phyloP scores from a whole-genome alignment of 2,888 invertebrate species.

The Lagria hirta region DNA sequence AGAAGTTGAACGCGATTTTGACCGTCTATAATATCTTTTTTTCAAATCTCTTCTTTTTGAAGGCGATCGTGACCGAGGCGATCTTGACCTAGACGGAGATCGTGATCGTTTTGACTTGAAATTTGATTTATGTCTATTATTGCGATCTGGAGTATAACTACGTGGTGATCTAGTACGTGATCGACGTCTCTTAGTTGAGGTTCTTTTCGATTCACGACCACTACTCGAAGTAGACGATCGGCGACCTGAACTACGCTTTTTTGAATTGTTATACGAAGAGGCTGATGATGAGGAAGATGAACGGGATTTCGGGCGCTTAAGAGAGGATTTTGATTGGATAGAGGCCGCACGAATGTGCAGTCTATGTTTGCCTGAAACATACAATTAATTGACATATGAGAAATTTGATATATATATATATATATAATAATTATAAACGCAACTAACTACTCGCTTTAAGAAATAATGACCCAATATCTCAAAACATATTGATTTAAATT shows the following conservation, averaged over 20 bases:
- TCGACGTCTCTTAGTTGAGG: slow-evolving; percentile 26
- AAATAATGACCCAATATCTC: too few relatives aligned
- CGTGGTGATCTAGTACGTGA: slow-evolving; percentile 22
- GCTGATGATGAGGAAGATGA: slow-evolving; percentile 33
- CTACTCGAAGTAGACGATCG: slow-evolving; percentile 33
- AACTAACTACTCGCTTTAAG: too few relatives aligned
- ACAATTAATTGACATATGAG: too few relatives aligned
- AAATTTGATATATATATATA: too few relatives aligned
- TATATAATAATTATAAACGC: too few relatives aligned
- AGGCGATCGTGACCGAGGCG: slow-evolving; percentile 17
- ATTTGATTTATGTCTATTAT: slow-evolving; percentile 3
- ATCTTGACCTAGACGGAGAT: slow-evolving; percentile 22
- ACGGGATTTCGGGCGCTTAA: slow-evolving; percentile 18
- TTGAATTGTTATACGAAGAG: slow-evolving; percentile 19
- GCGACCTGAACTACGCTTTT: slow-evolving; percentile 25
- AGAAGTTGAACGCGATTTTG: slow-evolving; percentile 27
- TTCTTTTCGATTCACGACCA: slow-evolving; percentile 24
- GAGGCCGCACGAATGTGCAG: slow-evolving; percentile 9
- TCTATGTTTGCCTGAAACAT: too few relatives aligned
- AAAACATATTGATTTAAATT: too few relatives aligned
- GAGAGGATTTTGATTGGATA: slow-evolving; percentile 16
- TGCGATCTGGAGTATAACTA: slow-evolving; percentile 16
- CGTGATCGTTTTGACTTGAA: slow-evolving; percentile 22
- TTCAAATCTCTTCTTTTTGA: slow-evolving; percentile 19
- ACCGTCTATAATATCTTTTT: slow-evolving; percentile 26